phyloP scores from a whole-genome alignment of 2,888 invertebrate species.

The Synergus laeviventris region DNA sequence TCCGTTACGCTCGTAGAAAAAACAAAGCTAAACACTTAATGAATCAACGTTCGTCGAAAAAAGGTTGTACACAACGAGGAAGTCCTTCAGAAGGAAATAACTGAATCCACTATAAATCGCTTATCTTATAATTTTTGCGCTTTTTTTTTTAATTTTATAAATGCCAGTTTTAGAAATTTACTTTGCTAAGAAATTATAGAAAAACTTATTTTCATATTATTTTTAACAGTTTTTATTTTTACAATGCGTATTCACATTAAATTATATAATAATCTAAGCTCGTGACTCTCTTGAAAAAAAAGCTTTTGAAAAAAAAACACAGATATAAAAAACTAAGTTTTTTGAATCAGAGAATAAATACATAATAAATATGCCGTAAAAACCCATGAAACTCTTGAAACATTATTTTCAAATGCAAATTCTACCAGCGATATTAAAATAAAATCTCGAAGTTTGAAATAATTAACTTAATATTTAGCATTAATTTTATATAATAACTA shows the following conservation, averaged over 20 bases:
- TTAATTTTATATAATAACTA: neutral
- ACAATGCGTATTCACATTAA: neutral
- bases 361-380: neutral
- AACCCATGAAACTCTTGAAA: neutral
- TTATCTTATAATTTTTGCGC: neutral
- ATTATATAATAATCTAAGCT: constrained; percentile 10
- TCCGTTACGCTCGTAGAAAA: constrained; percentile 60
- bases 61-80: neutral
- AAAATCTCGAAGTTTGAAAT: neutral
- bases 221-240: constrained; percentile 15
- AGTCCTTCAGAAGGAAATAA: neutral
- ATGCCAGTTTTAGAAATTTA: neutral
- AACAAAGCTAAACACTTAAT: constrained; percentile 47
- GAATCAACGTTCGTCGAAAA: neutral
- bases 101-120: neutral
- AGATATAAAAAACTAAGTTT: neutral
- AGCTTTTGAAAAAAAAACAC: neutral
- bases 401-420: constrained; percentile 14
- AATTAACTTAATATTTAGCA: neutral
- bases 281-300: neutral
- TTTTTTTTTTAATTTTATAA: neutral
- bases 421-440: constrained; percentile 1
- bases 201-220: neutral
- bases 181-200: neutral
- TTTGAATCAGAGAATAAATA: constrained; percentile 21